phyloP scores from a whole-genome alignment of 2,113 vertebrate species.

The Paralichthys olivaceus region DNA sequence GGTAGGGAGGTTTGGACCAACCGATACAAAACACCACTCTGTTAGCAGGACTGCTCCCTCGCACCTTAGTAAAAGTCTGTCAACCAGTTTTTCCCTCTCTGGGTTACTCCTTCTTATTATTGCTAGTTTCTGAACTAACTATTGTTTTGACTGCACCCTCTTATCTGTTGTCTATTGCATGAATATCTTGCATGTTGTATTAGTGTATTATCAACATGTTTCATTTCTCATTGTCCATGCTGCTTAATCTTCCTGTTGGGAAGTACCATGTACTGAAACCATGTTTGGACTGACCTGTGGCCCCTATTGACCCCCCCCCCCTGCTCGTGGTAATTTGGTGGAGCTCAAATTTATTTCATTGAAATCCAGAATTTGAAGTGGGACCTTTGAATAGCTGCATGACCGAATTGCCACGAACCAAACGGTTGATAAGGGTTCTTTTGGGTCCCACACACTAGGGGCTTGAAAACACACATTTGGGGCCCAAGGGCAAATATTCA shows the following conservation, averaged over 20 bases:
- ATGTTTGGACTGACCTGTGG: no score
- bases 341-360: no score
- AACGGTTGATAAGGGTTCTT: no score
- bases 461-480: no score
- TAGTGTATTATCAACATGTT: not conserved
- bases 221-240: not conserved
- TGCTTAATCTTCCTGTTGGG: not conserved
- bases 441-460: no score
- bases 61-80: not conserved
- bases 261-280: no score
- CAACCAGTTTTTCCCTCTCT: no score
- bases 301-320: no score
- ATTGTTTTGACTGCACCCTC: not conserved
- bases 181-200: conserved; percentile 10
- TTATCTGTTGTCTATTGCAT: not conserved
- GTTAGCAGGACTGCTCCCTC: not conserved
- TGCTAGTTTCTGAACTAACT: not conserved
- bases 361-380: no score
- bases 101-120: not conserved
- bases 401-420: not conserved
- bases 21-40: not conserved
- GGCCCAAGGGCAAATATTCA: no score
- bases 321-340: no score
- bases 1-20: conserved; percentile 80
- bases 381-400: not conserved